A percentile compares a stretch with the other conserved stretches of the same genome.
Conservation (phyloP, 2,888 invertebrate species). For the Pterostichus niger region DNA sequence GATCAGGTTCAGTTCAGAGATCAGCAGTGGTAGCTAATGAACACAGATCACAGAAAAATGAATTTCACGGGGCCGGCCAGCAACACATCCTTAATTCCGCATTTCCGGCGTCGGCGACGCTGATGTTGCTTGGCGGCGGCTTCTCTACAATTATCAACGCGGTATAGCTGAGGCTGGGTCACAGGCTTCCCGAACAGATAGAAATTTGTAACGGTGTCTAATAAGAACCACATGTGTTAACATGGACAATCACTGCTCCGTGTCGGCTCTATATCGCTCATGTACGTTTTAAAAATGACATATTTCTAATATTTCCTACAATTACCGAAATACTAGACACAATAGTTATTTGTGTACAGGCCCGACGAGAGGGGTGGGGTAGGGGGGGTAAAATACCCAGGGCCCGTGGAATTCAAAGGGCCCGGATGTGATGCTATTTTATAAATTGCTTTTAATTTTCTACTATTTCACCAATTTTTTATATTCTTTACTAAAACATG, state of each 20-base stretch:
- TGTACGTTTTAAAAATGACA: no score
- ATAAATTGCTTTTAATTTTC: no score
- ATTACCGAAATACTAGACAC: no score
- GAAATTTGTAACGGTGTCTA: constrained; percentile 55
- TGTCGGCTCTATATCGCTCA: background rate
- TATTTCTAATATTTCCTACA: no score
- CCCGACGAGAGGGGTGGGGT: no score
- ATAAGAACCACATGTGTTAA: constrained; percentile 60
- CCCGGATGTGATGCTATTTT: no score
- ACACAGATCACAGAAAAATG: constrained; percentile 72
- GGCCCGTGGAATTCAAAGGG: no score
- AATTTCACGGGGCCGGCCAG: constrained; percentile 71
- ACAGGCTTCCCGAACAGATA: constrained; percentile 22
- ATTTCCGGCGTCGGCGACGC: constrained; percentile 41
- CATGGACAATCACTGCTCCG: background rate
- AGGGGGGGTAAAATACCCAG: no score
- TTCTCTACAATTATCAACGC: constrained; percentile 29
- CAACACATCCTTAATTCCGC: constrained; percentile 67
- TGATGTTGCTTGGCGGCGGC: constrained; percentile 3
- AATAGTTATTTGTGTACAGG: no score
- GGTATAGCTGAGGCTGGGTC: background rate
- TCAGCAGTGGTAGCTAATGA: constrained; percentile 71
- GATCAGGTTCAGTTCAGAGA: no score
- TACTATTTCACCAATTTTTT: no score
- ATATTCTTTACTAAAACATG: no score